Evolutionary conservation across 2,888 invertebrate genomes (phyloP).

Genomic region (Drosophila longiperda): DNA sequence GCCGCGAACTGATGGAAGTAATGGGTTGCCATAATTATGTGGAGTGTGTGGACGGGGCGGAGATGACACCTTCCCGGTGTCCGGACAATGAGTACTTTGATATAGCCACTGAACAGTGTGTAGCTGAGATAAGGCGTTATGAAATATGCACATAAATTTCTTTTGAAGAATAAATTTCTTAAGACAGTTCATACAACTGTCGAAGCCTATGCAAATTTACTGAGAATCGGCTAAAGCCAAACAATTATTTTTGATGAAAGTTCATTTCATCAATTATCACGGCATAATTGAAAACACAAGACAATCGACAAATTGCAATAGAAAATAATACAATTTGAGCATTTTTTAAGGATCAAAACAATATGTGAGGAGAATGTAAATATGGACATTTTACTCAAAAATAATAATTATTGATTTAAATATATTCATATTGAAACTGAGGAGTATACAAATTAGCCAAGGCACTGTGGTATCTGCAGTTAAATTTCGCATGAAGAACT

Average conservation of each 20-base stretch:
- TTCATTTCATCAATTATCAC: no score
- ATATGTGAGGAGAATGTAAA: background rate
- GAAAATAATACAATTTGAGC: background rate
- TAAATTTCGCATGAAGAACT: no score
- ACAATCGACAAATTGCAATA: background rate
- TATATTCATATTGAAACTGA: no score
- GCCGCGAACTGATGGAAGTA: slow-evolving; percentile 50
- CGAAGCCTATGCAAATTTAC: background rate
- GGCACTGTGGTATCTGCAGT: no score
- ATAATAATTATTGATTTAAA: no score
- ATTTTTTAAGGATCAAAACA: background rate
- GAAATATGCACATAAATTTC: slow-evolving; percentile 16
- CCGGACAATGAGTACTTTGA: slow-evolving; percentile 53
- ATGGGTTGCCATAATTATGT: slow-evolving; percentile 66
- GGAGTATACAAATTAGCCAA: no score
- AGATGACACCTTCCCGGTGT: slow-evolving; percentile 36
- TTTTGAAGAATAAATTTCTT: slow-evolving; percentile 4
- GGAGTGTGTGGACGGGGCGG: slow-evolving; percentile 48
- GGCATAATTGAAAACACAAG: background rate
- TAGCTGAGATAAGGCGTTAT: slow-evolving; percentile 15
- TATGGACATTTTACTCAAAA: no score
- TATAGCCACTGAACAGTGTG: slow-evolving; percentile 39
- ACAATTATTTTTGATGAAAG: background rate
- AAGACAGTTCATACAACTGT: background rate
- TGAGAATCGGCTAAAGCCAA: background rate